These are phyloP conservation scores for Equus przewalskii DNA, from an alignment of 2,113 vertebrate species.

Conservation along the genomic window DNA sequence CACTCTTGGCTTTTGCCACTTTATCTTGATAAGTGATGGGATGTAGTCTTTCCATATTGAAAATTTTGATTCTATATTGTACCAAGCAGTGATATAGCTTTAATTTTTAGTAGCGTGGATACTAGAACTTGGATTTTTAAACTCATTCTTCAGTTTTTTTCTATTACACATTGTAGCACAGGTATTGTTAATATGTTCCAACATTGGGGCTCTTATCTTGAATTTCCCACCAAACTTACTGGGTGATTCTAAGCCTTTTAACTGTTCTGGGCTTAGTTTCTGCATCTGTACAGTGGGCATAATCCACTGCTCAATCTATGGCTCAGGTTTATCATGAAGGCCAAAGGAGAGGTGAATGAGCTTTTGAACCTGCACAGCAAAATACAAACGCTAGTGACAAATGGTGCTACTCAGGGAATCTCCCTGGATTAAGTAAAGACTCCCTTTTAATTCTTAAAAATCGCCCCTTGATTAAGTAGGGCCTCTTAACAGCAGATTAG, in stretches of 20 bases:
- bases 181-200: not conserved
- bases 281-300: not conserved
- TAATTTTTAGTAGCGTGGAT: not conserved
- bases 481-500: slow-evolving; percentile 14
- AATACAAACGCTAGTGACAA: not conserved
- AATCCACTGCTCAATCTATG: not conserved
- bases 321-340: not conserved
- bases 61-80: not conserved
- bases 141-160: not conserved
- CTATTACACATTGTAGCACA: not conserved
- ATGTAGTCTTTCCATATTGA: not conserved
- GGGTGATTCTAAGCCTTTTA: not conserved
- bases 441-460: not conserved
- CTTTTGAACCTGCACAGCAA: not conserved
- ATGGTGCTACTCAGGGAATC: not conserved
- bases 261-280: not conserved
- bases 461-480: not conserved
- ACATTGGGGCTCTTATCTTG: not conserved
- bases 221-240: not conserved
- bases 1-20: not conserved
- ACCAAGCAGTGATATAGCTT: not conserved
- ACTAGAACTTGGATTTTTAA: not conserved
- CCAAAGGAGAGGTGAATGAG: not conserved
- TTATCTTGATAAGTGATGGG: not conserved
- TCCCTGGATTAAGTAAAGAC: not conserved